Conservation (phyloP, 2,113 vertebrate genomes). For the Carassius auratus region DNA sequence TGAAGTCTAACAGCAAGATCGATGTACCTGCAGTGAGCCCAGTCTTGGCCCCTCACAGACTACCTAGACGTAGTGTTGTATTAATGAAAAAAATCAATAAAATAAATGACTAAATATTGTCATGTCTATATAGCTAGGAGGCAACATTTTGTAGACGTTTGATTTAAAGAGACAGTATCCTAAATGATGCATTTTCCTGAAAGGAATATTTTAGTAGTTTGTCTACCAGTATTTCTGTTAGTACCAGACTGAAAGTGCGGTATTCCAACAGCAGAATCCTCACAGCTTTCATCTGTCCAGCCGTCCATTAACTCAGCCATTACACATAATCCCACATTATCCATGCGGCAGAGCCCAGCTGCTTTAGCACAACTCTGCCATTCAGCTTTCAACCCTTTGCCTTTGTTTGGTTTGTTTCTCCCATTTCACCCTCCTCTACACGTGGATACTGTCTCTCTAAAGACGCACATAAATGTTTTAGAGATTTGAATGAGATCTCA, state of each 20-base stretch:
- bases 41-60: constrained; percentile 86
- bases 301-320: constrained; percentile 18
- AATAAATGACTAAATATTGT: constrained; percentile 86
- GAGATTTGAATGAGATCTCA: constrained; percentile 91
- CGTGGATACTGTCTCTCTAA: constrained; percentile 95
- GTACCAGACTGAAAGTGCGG: neutral
- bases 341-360: neutral
- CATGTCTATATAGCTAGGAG: constrained; percentile 94
- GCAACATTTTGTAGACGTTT: constrained; percentile 73
- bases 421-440: neutral
- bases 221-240: constrained; percentile 14
- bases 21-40: constrained; percentile 81
- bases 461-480: constrained; percentile 89
- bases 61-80: constrained; percentile 92
- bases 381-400: neutral
- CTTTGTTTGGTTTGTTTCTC: constrained; percentile 23
- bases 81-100: constrained; percentile 74
- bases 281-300: constrained; percentile 7
- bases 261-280: neutral
- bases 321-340: constrained; percentile 33
- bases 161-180: constrained; percentile 79
- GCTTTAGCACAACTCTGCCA: neutral
- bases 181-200: constrained; percentile 28
- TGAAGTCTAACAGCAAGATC: constrained; percentile 74
- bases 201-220: constrained; percentile 8